Base-by-base conservation (phyloP, 2,113 vertebrate species). In the Ptyas mucosa region DNA sequence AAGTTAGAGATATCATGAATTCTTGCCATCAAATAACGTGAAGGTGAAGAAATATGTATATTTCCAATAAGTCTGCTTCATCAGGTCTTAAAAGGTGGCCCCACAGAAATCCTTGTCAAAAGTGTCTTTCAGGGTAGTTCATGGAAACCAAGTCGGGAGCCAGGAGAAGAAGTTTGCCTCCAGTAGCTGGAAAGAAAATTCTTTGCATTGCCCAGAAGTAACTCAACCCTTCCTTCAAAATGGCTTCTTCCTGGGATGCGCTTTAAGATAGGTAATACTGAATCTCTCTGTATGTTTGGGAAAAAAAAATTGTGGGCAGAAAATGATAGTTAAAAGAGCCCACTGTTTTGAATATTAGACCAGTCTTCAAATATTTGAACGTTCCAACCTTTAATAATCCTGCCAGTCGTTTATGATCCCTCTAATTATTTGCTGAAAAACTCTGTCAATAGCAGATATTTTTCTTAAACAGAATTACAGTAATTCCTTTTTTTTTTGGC, bases 361-460 rank as follows among this genome's bases (percentile, higher is more conserved):
- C 57, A 23, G 23, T 54, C 61, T 93, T 93, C 43, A 92, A 64
- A 52, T 93, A 90, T 95, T 95, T 91, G 93, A 53, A 90, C 24
- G 92, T 95, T 51, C 94, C 90, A 93, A 88, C 43, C 57, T 93
- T 75, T 55, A 52, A 29, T 93, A 93, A 94, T 94, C 94, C 54
- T 90, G 88, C 14, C 90, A 69, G 92, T 61, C 43, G 90, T 94
- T 29, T 23, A 46, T 52, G n/a, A 11, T 75, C 58, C 93, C 90
- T 69, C 89, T 91, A 94, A 96, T 92, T 95, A 93, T 90, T 94
- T 95, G 49, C 92, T 92, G 64, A 92, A 96, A 95, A 75, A 0
- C 1, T 39, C 14, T 91, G 52, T 90, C 51, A n/a, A 85, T 94
- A 95, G 87, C 53, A 93, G 85, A 64, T 43, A 91, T 58, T 55